Evolutionary conservation across 2,888 invertebrate species (phyloP).

Genomic region (Abrostola triplasia): DNA sequence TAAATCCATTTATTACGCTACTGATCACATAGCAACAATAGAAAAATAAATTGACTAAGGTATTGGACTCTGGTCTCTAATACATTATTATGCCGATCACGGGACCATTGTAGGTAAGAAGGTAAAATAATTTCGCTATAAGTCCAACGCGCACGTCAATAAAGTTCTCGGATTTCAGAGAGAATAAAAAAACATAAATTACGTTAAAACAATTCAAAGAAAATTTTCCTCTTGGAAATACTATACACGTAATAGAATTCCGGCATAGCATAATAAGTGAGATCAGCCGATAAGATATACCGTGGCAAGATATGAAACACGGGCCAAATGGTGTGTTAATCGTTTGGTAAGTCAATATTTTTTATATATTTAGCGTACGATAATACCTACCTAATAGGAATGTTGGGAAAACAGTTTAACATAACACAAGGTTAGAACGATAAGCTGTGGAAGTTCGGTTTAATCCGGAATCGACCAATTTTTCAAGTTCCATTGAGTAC

Average conservation of each 20-base stretch:
- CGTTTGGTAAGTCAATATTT: slow-evolving; percentile 14
- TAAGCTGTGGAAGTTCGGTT: slow-evolving; percentile 3
- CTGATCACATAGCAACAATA: no score
- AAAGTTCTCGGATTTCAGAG: neutral
- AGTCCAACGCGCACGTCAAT: neutral
- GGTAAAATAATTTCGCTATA: neutral
- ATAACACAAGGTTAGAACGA: slow-evolving; percentile 6
- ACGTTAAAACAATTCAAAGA: slow-evolving; percentile 17
- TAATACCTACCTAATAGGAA: slow-evolving; percentile 5
- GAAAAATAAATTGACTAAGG: no score
- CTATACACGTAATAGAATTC: slow-evolving; percentile 19
- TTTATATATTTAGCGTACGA: slow-evolving; percentile 7
- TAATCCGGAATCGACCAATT: neutral
- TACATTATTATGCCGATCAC: neutral
- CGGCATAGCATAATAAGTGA: slow-evolving; percentile 16
- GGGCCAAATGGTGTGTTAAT: slow-evolving; percentile 31
- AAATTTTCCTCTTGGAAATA: slow-evolving; percentile 6
- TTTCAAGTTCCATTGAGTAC: neutral
- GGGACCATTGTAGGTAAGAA: no score
- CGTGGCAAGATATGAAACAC: slow-evolving; percentile 26
- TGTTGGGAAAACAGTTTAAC: slow-evolving; percentile 6
- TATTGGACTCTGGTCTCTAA: neutral
- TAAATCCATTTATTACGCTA: no score
- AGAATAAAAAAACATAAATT: neutral
- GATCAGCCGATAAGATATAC: slow-evolving; percentile 49